Percentiles rank a stretch among this genome's conserved stretches.
phyloP scores from a whole-genome alignment of 2,113 vertebrate species.

The Nicator chloris region DNA sequence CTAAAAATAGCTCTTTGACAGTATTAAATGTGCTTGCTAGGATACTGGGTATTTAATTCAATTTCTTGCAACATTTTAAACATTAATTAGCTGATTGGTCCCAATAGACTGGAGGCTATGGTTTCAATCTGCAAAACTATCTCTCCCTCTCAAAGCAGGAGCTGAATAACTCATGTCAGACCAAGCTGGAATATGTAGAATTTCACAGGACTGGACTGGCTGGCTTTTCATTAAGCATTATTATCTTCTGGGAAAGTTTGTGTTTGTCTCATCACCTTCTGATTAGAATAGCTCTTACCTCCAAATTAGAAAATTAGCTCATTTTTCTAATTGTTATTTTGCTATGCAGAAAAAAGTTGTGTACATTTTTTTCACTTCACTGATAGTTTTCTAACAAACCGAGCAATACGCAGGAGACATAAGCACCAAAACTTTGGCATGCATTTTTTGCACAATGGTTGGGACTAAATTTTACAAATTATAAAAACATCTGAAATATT shows the following conservation, averaged over 20 bases:
- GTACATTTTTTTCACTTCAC: background rate
- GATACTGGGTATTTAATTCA: background rate
- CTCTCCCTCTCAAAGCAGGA: background rate
- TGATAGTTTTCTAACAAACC: background rate
- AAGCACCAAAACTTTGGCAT: background rate
- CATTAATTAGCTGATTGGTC: slow-evolving; percentile 7
- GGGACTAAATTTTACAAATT: background rate
- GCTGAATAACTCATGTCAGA: background rate
- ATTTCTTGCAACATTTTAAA: background rate
- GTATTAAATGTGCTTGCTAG: background rate
- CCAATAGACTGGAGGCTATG: background rate
- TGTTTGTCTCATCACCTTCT: background rate
- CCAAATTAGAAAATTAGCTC: background rate
- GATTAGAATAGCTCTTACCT: background rate
- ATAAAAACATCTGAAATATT: background rate
- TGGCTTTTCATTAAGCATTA: background rate
- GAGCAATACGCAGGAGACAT: background rate
- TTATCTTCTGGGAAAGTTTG: background rate
- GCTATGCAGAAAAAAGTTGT: background rate
- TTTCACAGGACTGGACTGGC: background rate
- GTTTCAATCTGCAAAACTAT: background rate
- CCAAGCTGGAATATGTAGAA: background rate
- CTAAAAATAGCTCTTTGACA: background rate
- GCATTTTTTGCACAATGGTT: background rate
- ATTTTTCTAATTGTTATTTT: background rate